Conservation (phyloP, 2,113 vertebrate species). For the Serilophus lunatus region DNA sequence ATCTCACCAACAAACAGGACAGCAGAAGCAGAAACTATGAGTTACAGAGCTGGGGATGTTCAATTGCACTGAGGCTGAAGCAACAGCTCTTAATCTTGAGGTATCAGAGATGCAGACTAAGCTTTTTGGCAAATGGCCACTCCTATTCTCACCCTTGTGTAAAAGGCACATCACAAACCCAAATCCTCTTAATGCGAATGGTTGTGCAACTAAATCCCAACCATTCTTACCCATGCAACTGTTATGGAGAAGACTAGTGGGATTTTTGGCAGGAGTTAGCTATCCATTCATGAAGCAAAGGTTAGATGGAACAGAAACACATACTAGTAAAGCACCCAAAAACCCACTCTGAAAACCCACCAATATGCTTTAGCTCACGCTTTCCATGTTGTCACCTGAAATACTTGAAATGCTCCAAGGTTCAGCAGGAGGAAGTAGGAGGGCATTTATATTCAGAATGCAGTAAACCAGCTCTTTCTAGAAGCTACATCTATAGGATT, state of each 20-base stretch:
- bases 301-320: not conserved
- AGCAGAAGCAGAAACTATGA: not conserved
- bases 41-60: not conserved
- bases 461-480: not conserved
- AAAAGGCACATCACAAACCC: not conserved
- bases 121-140: not conserved
- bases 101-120: not conserved
- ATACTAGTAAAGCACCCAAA: not conserved
- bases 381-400: not conserved
- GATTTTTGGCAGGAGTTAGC: not conserved
- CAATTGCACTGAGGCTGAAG: not conserved
- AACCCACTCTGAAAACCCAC: not conserved
- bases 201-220: not conserved
- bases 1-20: not conserved
- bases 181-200: fast-evolving
- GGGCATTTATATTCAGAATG: not conserved
- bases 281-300: not conserved
- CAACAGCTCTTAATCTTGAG: not conserved
- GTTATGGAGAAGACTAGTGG: not conserved
- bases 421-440: not conserved
- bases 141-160: not conserved
- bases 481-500: not conserved
- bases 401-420: not conserved
- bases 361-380: not conserved
- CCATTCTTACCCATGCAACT: not conserved